Conservation (phyloP, 2,113 vertebrate genomes). For the Chionis minor region DNA sequence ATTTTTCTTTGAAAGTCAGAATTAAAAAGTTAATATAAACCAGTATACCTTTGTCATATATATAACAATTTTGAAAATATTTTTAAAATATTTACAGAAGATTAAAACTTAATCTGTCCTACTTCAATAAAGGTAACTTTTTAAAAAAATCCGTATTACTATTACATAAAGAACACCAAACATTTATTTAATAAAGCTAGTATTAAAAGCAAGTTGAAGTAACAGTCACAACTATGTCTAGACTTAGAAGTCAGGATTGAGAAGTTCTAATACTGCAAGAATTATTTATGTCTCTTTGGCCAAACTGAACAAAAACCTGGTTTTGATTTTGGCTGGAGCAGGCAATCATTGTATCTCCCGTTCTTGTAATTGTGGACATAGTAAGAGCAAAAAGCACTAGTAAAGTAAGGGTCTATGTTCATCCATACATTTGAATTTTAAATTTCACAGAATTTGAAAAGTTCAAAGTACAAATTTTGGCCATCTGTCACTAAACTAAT, state of each 20-base stretch:
- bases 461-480: background rate
- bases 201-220: background rate
- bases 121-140: background rate
- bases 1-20: background rate
- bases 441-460: background rate
- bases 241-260: background rate
- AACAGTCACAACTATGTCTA: background rate
- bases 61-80: background rate
- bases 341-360: background rate
- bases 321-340: background rate
- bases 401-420: background rate
- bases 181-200: background rate
- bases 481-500: background rate
- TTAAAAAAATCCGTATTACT: background rate
- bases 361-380: background rate
- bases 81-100: background rate
- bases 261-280: background rate
- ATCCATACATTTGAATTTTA: background rate
- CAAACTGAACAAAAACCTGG: background rate
- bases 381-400: background rate
- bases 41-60: background rate
- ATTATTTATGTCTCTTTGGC: background rate
- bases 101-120: background rate
- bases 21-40: background rate
- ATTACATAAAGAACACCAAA: background rate